These are phyloP conservation scores for Cephus nigrinus DNA, from an alignment of 2,888 invertebrate genomes.

Conservation along the genomic window DNA sequence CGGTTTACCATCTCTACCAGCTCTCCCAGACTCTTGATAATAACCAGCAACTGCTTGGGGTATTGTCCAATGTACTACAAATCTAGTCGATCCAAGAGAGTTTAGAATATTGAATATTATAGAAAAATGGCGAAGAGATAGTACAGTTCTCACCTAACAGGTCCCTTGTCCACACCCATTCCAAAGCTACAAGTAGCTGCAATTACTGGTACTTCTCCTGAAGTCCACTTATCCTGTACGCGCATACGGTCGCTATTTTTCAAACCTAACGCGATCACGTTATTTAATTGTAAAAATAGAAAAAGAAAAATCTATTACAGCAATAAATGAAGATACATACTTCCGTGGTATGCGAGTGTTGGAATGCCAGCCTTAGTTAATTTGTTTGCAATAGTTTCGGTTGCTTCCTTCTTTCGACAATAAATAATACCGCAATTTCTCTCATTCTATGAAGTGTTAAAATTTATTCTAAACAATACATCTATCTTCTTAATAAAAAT, in stretches of 20 bases:
- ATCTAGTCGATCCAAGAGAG: constrained; percentile 68
- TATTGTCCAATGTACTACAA: constrained; percentile 96
- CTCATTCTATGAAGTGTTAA: constrained; percentile 50
- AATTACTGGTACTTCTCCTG: constrained; percentile 88
- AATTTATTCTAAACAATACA: not conserved
- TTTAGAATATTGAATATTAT: not conserved
- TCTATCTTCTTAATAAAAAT: not conserved
- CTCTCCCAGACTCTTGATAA: constrained; percentile 96
- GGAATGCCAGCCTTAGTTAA: constrained; percentile 80
- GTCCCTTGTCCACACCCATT: constrained; percentile 98
- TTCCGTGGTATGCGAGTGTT: constrained; percentile 91
- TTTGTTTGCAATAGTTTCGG: constrained; percentile 83
- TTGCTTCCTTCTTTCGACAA: constrained; percentile 92
- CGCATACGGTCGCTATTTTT: constrained; percentile 78
- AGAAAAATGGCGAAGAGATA: not conserved
- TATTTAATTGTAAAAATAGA: not conserved
- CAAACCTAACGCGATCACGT: constrained; percentile 68
- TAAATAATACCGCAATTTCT: constrained; percentile 90
- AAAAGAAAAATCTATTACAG: not conserved
- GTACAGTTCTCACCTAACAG: constrained; percentile 75
- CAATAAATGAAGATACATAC: constrained; percentile 60
- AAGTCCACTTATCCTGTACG: constrained; percentile 93
- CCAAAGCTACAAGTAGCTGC: constrained; percentile 98
- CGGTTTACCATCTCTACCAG: constrained; percentile 92
- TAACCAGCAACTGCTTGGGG: constrained; percentile 96